Percentiles rank a stretch among this genome's conserved stretches.
Conservation (phyloP, 92 coral and sea anemone genomes). For the Heteractis magnifica region DNA sequence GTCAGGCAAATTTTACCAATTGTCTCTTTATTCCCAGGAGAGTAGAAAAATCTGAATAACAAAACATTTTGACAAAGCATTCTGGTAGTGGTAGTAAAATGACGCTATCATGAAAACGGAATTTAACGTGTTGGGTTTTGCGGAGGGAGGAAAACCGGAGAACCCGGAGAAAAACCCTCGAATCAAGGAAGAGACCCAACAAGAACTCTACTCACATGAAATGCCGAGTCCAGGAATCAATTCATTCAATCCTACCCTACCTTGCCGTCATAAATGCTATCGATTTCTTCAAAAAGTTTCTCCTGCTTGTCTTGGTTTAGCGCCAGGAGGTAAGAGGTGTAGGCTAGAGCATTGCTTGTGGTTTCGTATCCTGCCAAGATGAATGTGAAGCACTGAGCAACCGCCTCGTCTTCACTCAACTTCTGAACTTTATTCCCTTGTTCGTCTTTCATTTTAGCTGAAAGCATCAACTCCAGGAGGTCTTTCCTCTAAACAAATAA, state of each 20-base stretch:
- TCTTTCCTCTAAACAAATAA: conserved; percentile 22
- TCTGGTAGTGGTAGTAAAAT: too few species aligned
- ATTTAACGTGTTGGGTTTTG: too few species aligned
- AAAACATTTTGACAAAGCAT: too few species aligned
- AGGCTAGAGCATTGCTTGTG: conserved; percentile 59
- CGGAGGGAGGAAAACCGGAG: too few species aligned
- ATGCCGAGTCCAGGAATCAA: too few species aligned
- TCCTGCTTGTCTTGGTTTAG: conserved; percentile 64
- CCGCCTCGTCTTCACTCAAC: conserved; percentile 54
- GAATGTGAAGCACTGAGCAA: conserved; percentile 47
- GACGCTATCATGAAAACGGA: too few species aligned
- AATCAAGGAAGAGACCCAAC: too few species aligned
- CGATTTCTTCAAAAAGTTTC: conserved; percentile 40
- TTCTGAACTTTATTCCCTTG: conserved; percentile 44
- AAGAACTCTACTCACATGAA: too few species aligned
- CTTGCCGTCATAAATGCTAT: conserved; percentile 21
- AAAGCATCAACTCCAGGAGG: conserved; percentile 59
- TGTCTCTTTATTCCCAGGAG: too few species aligned
- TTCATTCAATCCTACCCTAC: background rate
- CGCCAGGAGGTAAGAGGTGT: conserved; percentile 53
- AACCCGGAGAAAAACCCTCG: too few species aligned
- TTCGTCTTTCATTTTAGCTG: conserved; percentile 57
- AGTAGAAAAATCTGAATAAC: too few species aligned
- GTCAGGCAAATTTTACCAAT: too few species aligned
- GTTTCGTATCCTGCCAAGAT: conserved; percentile 69